These are phyloP conservation scores for Arothron firmamentum DNA, from an alignment of 2,113 vertebrate genomes.

Conservation along the genomic window DNA sequence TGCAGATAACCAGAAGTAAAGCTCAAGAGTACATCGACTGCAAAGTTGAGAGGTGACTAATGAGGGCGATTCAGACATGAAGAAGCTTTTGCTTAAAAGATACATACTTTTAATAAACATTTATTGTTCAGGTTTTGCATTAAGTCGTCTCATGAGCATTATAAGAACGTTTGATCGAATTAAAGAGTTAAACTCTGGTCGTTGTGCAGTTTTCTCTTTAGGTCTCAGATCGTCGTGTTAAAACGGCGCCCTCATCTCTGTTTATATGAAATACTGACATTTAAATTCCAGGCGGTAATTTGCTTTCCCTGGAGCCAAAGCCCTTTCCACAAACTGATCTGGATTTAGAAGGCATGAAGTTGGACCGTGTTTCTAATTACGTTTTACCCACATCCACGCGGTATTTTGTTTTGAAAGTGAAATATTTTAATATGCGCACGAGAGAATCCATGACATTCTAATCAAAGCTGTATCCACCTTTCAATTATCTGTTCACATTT, in stretches of 20 bases:
- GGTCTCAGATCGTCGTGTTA: background rate
- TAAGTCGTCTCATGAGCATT: no score
- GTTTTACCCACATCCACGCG: slow-evolving; percentile 1
- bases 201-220: background rate
- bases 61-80: no score
- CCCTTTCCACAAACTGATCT: slow-evolving; percentile 8
- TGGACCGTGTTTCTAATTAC: slow-evolving; percentile 28
- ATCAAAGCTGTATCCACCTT: background rate
- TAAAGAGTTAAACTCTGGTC: background rate
- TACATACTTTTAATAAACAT: no score
- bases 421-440: background rate
- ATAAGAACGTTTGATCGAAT: no score
- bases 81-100: no score
- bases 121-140: no score
- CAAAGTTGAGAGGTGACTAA: no score
- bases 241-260: background rate
- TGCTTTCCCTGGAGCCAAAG: slow-evolving; percentile 31
- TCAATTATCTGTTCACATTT: no score
- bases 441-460: background rate
- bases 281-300: slow-evolving; percentile 22
- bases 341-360: slow-evolving; percentile 20
- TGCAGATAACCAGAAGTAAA: no score
- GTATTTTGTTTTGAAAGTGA: slow-evolving; percentile 22
- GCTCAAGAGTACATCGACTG: no score
- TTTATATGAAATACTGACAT: slow-evolving; percentile 15